A percentile compares a stretch with the other conserved stretches of the same genome.
Evolutionary conservation across 2,797 vertebrate species (phyloP).

Genomic region (Labeo calbasu): DNA sequence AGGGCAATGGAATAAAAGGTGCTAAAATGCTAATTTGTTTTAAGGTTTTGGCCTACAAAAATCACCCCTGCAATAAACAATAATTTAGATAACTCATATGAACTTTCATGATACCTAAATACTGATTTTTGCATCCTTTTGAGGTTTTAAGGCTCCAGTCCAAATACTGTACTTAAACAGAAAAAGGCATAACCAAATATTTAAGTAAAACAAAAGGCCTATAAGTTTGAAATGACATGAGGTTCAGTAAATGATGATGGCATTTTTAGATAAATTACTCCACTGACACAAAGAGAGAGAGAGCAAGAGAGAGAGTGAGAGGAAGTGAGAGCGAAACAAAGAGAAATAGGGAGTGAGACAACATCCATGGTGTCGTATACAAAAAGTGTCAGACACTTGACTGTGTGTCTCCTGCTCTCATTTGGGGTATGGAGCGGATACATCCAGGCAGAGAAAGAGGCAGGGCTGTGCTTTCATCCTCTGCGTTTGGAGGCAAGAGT

Average conservation of each 20-base stretch:
- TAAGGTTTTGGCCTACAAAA: neutral
- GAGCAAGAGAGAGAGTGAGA: constrained; percentile 18
- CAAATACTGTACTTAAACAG: neutral
- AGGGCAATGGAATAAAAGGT: neutral
- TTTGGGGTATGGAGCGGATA: constrained; percentile 9
- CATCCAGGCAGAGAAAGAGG: constrained; percentile 81
- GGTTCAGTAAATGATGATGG: neutral
- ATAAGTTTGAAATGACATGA: neutral
- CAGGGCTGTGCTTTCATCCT: constrained; percentile 83
- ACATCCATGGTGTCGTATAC: neutral
- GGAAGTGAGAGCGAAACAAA: constrained; percentile 9
- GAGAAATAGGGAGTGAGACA: constrained; percentile 1
- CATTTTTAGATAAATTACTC: neutral
- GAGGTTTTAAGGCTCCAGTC: neutral
- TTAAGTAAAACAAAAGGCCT: neutral
- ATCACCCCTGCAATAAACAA: neutral
- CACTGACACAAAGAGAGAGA: constrained; percentile 3
- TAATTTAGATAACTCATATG: neutral
- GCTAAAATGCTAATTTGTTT: neutral
- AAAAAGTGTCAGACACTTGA: constrained; percentile 21
- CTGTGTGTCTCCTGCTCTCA: constrained; percentile 65
- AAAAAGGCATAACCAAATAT: neutral
- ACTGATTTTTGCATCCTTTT: neutral
- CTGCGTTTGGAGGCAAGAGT: constrained; percentile 79
- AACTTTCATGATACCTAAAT: neutral